Evolutionary conservation across 2,797 vertebrate genomes (phyloP), one percentile per base, ranked within the genome.

Genomic region (Takifugu ocellatus): DNA sequence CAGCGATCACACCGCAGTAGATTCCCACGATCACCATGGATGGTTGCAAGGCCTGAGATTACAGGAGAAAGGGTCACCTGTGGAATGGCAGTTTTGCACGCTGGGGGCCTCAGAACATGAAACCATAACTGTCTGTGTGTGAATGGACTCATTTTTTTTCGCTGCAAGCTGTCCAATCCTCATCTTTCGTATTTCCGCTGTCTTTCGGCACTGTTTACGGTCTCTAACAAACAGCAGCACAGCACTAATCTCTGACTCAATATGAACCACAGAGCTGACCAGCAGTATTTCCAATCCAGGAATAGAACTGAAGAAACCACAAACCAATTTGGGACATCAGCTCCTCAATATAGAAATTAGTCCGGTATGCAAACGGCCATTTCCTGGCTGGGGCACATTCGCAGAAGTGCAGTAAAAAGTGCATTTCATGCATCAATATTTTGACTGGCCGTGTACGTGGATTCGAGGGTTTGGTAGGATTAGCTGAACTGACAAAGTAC

Each of bases 1-100:
- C 92, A 56, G 93, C 96, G 56, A 99, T 95, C 81, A 98, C 94
- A 1, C 95, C 94, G 74, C 97, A 98, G 91, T 99, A 99, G 89
- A 99, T 94, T 69, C 94, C 97, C 77, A 98, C 96, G 62, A 98
- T 98, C 84, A 94, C 93, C 95, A 95, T 95, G 77, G 94, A 95
- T 74, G 97, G 95, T 59, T 95, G 95, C 88, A 99, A 92, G 29
- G 96, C 97, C 97, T 99, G 88, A 66, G 17, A 21, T 16, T 1
- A 33, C 33, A 73, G 15, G 33, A 46, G 43, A 61, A 17, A 8
- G n/a, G 1, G 17, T 47, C 16, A 47, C 45, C 9, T 6, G 5
- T 14, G 42, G 5, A 44, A 15, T 44, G 42, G 1, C 11, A 44
- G 42, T 15, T 44, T 15, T 44, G 29, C 29, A 8, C 29, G 7